Base-by-base conservation (phyloP, 2,797 vertebrate genomes). In the Lepilemur ruficaudatus region DNA sequence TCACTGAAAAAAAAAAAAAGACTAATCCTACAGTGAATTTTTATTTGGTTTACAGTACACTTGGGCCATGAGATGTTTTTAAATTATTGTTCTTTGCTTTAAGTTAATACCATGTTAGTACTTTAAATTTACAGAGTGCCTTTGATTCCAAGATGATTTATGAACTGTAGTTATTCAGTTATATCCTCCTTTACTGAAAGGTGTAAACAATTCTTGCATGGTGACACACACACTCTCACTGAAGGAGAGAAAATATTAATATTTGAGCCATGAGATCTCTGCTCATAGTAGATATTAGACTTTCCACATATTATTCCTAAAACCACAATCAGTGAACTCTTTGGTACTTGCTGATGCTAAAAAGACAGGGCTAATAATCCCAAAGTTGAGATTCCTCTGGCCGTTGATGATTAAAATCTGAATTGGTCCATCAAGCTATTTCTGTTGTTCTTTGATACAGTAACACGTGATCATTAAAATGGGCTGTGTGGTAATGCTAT, bases 61-160 rank as follows among this genome's bases (percentile, higher is more conserved):
- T 97, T 87, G 80, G 79, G 41, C 87, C 97, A 28, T 76, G 61
- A 15, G 0, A 94, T 97, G 92, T 96, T 93, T 98, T 96, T 95
- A 97, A 63, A 50, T 96, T 96, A 52, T 97, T 97, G 50, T 92
- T 98, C n/a, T 98, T 98, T 97, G 89, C 95, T 98, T 73, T 95
- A 63, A 52, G 78, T 96, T 89, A 93, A 52, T 4, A 17, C 76
- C 38, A 72, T 93, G 32, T 48, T 94, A 86, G 28, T 91, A 82
- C 93, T 97, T 97, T 92, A 92, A 89, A 76, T 97, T 94, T 89
- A 78, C 85, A 93, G 86, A 65, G 61, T 88, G 52, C 30, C 41
- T 96, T 96, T 96, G 72, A 96, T 95, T 95, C 73, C 46, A 90
- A 32, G 59, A 55, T 93, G 30, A 48, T 96, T 94, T 95, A 75